phyloP scores from a whole-genome alignment of 2,113 vertebrate species.

The Pelodiscus sinensis region DNA sequence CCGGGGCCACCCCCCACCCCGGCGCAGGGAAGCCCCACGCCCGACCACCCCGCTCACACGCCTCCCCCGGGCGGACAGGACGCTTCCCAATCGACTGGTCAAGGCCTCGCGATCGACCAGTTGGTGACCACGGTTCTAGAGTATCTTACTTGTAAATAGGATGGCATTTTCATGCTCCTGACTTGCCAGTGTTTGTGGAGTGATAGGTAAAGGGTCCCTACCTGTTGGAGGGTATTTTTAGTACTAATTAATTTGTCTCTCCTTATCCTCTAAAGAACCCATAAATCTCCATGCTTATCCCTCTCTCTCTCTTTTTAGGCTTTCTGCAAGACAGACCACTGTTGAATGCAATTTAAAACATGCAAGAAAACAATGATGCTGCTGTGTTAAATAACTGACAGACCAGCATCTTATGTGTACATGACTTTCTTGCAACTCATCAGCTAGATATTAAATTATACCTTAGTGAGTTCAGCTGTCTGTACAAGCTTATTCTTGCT shows the following conservation, averaged over 20 bases:
- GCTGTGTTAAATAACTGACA: background rate
- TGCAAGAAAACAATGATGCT: background rate
- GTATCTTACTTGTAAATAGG: too few species aligned
- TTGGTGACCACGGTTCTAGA: too few species aligned
- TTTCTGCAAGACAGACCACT: background rate
- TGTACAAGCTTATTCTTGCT: constrained; percentile 97
- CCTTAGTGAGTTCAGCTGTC: constrained; percentile 93
- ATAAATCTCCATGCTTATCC: background rate
- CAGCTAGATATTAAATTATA: constrained; percentile 46
- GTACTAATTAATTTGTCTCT: background rate
- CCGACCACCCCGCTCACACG: too few species aligned
- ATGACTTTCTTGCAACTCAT: background rate
- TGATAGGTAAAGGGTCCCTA: background rate
- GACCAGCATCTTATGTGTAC: background rate
- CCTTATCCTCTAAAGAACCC: background rate
- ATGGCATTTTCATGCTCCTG: background rate
- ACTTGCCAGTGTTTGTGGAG: background rate
- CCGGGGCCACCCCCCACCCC: too few species aligned
- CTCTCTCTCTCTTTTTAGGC: background rate
- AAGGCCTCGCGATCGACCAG: too few species aligned
- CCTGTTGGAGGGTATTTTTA: background rate
- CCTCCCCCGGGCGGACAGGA: too few species aligned
- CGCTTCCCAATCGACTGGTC: too few species aligned
- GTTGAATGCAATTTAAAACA: background rate
- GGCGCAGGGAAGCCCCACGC: too few species aligned